phyloP scores from a whole-genome alignment of 2,113 vertebrate genomes.

The Trachemys scripta region DNA sequence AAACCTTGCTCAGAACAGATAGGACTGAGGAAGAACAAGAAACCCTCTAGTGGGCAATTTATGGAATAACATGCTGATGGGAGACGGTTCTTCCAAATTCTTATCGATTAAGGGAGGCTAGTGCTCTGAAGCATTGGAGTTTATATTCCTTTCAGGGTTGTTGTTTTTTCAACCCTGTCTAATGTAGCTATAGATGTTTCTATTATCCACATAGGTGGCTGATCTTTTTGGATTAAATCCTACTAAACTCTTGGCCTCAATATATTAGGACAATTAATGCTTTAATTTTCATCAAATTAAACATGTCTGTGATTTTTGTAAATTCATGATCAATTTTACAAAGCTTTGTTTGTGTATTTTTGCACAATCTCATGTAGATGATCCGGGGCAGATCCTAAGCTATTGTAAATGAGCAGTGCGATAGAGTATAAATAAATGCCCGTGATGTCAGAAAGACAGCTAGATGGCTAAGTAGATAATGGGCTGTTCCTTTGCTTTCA shows the following conservation, averaged over 20 bases:
- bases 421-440: accelerated
- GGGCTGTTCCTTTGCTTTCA: background rate
- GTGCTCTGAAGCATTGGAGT: accelerated
- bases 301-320: accelerated
- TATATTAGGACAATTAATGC: background rate
- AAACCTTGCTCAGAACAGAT: accelerated
- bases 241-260: background rate
- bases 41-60: slow-evolving; percentile 34
- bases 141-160: background rate
- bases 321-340: accelerated
- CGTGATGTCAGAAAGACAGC: background rate
- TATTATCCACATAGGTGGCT: accelerated
- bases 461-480: background rate
- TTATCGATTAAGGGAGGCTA: accelerated
- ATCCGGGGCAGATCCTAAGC: background rate
- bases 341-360: background rate
- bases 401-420: background rate
- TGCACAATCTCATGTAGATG: background rate
- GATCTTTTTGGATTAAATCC: background rate
- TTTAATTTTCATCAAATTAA: accelerated
- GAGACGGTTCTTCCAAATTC: background rate
- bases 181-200: accelerated
- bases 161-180: background rate
- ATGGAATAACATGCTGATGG: accelerated
- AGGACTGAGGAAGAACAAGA: background rate